phyloP scores from a whole-genome alignment of 2,888 invertebrate genomes.

The Rosalia funebris region DNA sequence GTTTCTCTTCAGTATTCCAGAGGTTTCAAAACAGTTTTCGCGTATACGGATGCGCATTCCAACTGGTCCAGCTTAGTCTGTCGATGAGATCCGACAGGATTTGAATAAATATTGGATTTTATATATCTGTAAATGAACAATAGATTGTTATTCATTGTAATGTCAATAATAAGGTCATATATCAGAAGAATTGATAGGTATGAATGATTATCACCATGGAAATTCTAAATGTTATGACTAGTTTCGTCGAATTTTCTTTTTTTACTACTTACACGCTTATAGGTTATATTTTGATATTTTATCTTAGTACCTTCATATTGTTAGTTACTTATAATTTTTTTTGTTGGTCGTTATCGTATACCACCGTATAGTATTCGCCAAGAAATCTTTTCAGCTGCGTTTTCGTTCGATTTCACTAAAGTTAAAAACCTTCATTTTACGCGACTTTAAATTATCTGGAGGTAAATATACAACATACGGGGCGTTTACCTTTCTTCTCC shows the following conservation, averaged over 20 bases:
- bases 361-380: not conserved
- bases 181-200: not conserved
- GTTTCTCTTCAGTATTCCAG: no score
- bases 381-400: no score
- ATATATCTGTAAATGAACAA: not conserved
- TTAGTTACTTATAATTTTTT: conserved; percentile 3
- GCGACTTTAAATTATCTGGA: no score
- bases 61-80: conserved; percentile 1
- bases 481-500: no score
- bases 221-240: conserved; percentile 10
- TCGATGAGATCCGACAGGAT: not conserved
- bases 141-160: conserved; percentile 20
- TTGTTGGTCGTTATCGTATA: not conserved
- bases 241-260: conserved; percentile 5
- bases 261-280: conserved; percentile 7
- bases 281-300: conserved; percentile 2
- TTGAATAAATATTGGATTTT: not conserved
- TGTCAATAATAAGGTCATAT: conserved; percentile 24
- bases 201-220: conserved; percentile 6
- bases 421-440: not conserved
- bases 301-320: conserved; percentile 5
- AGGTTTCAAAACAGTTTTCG: not conserved
- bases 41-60: not conserved
- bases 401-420: no score
- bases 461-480: no score